These are phyloP conservation scores for Cheilinus undulatus DNA, from an alignment of 2,113 vertebrate genomes.

Conservation along the genomic window DNA sequence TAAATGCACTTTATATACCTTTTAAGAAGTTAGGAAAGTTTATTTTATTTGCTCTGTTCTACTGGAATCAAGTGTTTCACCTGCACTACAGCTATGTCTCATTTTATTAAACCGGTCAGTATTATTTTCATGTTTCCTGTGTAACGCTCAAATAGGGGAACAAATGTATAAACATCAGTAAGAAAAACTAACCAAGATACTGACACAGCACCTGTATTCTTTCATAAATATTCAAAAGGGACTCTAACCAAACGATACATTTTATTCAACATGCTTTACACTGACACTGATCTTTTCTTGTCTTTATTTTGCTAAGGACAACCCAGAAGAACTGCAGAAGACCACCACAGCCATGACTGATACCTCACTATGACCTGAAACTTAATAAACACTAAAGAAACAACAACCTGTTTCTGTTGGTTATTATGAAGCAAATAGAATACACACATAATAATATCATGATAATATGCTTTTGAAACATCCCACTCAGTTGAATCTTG, in stretches of 20 bases:
- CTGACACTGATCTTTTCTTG: not conserved
- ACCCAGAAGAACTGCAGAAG: not conserved
- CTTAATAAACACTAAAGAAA: conserved; percentile 42
- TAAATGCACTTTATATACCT: too few species aligned
- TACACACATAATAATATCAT: not conserved
- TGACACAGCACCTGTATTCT: too few species aligned
- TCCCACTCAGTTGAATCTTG: not conserved
- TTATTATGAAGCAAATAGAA: not conserved
- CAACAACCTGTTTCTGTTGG: not conserved
- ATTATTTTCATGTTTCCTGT: not conserved
- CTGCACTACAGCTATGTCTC: too few species aligned
- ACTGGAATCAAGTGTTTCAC: too few species aligned
- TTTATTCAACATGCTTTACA: not conserved
- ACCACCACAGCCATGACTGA: not conserved
- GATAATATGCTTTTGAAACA: not conserved
- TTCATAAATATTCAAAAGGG: too few species aligned
- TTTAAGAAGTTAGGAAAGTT: not conserved
- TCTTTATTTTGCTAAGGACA: conserved; percentile 26
- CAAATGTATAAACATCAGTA: not conserved
- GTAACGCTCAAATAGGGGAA: not conserved
- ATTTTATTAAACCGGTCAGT: too few species aligned
- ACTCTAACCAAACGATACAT: not conserved
- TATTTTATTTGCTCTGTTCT: too few species aligned
- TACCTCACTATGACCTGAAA: not conserved
- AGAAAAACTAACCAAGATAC: too few species aligned